Conservation (phyloP, 2,113 vertebrate species). For the Sigmodon hispidus region DNA sequence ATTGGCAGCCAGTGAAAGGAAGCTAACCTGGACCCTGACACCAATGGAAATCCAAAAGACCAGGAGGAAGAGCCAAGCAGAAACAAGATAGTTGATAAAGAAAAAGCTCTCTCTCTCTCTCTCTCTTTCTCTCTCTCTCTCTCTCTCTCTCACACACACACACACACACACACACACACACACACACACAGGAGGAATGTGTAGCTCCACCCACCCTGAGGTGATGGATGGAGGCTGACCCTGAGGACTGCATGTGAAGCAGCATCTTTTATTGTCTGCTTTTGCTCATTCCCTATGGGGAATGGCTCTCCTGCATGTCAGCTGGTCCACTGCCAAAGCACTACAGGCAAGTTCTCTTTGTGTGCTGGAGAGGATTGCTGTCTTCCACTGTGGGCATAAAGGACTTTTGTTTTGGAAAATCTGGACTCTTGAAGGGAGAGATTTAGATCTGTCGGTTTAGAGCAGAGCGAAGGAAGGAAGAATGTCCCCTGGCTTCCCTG, state of each 20-base stretch:
- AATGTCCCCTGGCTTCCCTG: background rate
- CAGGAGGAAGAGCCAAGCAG: background rate
- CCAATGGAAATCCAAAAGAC: background rate
- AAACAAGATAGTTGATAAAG: background rate
- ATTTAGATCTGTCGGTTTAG: background rate
- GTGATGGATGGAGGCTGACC: background rate
- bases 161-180: too few relatives aligned
- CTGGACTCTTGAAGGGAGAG: background rate
- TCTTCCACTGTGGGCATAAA: background rate
- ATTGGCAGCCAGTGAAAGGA: background rate
- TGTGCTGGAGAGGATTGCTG: background rate
- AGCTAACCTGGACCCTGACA: background rate
- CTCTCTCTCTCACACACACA: too few relatives aligned
- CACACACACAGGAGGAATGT: background rate
- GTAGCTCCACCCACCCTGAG: background rate
- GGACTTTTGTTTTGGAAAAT: conserved; percentile 24
- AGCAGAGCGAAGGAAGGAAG: background rate
- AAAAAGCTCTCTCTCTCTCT: too few relatives aligned
- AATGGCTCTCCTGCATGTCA: background rate
- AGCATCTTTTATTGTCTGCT: background rate
- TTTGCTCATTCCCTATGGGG: background rate
- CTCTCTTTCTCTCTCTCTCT: too few relatives aligned
- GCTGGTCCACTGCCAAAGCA: background rate
- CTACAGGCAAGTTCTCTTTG: background rate
- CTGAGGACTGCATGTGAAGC: background rate